These are phyloP conservation scores for Dolomedes plantarius DNA, from an alignment of 2,888 invertebrate species.

Conservation along the genomic window DNA sequence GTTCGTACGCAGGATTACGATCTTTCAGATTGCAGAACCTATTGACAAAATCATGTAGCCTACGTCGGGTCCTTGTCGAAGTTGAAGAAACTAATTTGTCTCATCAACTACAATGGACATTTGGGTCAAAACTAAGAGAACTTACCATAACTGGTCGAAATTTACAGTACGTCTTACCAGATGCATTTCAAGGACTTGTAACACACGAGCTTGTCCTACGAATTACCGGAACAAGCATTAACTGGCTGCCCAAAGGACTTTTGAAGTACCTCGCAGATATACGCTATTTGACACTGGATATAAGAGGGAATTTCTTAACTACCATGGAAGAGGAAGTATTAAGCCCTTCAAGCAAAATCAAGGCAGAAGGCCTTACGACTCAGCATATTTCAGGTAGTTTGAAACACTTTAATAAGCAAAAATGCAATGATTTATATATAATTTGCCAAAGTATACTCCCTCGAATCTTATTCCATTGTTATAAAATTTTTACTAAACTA, in stretches of 20 bases:
- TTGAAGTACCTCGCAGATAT: conserved; percentile 79
- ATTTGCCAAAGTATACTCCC: too few species aligned
- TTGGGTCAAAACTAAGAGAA: conserved; percentile 86
- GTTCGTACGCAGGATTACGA: conserved; percentile 73
- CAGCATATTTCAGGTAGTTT: conserved; percentile 70
- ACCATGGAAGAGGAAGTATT: conserved; percentile 89
- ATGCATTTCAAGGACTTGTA: conserved; percentile 81
- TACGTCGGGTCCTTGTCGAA: conserved; percentile 79
- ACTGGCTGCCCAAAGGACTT: conserved; percentile 71
- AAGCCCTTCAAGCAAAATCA: conserved; percentile 82
- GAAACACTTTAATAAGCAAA: too few species aligned
- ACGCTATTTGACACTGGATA: conserved; percentile 87
- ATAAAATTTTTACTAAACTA: too few species aligned
- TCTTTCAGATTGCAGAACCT: conserved; percentile 73
- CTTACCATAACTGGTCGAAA: conserved; percentile 87
- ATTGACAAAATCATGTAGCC: conserved; percentile 69
- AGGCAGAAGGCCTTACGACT: conserved; percentile 44
- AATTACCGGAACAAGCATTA: conserved; percentile 76
- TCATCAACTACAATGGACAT: conserved; percentile 85
- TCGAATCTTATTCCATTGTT: too few species aligned
- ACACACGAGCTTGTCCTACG: conserved; percentile 86
- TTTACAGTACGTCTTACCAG: conserved; percentile 85
- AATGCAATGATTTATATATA: too few species aligned
- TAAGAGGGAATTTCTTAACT: conserved; percentile 87
- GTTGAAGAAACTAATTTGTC: conserved; percentile 85